phyloP scores from a whole-genome alignment of 1,140 invertebrate species.

The Amyelois transitella region DNA sequence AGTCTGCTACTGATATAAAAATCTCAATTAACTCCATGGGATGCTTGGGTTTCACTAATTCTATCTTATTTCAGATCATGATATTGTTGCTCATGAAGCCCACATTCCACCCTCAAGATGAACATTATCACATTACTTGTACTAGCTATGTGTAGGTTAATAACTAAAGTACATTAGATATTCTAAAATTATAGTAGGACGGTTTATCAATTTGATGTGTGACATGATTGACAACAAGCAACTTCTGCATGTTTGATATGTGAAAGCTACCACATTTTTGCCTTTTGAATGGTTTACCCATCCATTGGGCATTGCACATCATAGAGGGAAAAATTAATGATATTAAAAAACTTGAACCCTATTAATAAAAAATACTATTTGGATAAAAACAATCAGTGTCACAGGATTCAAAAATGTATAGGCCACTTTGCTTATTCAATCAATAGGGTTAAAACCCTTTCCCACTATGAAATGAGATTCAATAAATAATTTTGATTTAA shows the following conservation, averaged over 20 bases:
- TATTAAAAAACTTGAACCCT: too few relatives aligned
- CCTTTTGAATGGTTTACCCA: neutral
- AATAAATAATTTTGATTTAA: neutral
- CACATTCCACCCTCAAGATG: neutral
- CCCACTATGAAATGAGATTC: neutral
- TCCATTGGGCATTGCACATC: neutral
- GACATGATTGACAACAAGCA: neutral
- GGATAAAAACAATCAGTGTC: too few relatives aligned
- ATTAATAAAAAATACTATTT: too few relatives aligned
- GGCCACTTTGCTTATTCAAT: neutral
- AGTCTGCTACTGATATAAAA: too few relatives aligned
- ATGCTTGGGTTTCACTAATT: neutral
- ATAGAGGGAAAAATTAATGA: neutral
- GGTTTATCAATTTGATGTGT: conserved; percentile 44
- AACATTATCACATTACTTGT: neutral
- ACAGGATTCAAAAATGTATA: too few relatives aligned
- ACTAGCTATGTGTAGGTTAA: neutral
- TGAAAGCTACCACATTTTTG: conserved; percentile 32
- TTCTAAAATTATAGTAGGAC: conserved; percentile 55
- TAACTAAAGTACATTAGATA: conserved; percentile 18
- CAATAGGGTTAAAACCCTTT: neutral
- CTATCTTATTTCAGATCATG: neutral
- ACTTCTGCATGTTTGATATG: conserved; percentile 52
- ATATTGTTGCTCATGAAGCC: neutral
- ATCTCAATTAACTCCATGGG: neutral